Evolutionary conservation across 2,888 invertebrate genomes (phyloP).

Genomic region (Pantelozetes paolii): DNA sequence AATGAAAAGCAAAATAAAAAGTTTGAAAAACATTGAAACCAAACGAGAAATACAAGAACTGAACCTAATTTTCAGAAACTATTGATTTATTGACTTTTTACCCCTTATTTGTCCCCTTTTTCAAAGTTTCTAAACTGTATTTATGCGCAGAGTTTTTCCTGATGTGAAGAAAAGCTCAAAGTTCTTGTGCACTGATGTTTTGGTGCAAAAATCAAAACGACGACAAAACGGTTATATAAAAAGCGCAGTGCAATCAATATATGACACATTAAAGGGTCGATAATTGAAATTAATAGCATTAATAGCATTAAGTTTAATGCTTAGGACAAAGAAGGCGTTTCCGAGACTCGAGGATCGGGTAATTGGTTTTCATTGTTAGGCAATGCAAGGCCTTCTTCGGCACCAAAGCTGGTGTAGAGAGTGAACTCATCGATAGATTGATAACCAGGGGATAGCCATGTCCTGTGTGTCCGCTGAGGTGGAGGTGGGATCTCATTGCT

Average conservation of each 20-base stretch:
- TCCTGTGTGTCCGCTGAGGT: too few species aligned
- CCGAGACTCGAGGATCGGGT: background rate
- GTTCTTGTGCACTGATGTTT: background rate
- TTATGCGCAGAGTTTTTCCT: background rate
- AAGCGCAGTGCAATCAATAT: constrained; percentile 12
- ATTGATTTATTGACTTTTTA: background rate
- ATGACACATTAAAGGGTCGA: constrained; percentile 13
- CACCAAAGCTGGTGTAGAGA: background rate
- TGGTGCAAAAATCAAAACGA: background rate
- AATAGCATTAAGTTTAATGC: background rate
- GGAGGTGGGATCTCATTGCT: too few species aligned
- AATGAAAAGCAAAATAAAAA: too few species aligned
- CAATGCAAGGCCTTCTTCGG: too few species aligned
- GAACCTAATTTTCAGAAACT: background rate
- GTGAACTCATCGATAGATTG: background rate
- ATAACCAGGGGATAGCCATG: too few species aligned
- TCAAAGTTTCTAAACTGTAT: background rate
- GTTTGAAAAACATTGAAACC: too few species aligned
- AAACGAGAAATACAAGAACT: background rate
- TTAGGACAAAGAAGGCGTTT: constrained; percentile 18
- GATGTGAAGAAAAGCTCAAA: background rate
- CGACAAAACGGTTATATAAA: background rate
- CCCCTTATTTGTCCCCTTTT: background rate
- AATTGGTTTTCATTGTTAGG: background rate
- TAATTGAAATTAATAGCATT: constrained; percentile 11